Evolutionary conservation across 2,888 invertebrate genomes (phyloP).

Genomic region (Slavum lentiscoides): DNA sequence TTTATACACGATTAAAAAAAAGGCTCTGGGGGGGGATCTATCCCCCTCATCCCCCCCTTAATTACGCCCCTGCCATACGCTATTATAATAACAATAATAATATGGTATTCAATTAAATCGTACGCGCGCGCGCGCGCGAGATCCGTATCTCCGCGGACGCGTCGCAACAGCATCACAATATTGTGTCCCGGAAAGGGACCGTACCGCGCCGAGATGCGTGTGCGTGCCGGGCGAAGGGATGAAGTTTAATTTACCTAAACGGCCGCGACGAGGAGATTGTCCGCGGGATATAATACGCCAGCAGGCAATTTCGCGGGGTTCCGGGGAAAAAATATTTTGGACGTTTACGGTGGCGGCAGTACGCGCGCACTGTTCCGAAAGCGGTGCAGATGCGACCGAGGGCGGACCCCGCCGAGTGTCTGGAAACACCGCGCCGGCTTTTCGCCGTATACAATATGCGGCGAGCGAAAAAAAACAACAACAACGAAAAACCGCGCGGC

Average conservation of each 20-base stretch:
- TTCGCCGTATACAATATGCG: slow-evolving; percentile 10
- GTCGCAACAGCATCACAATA: slow-evolving; percentile 17
- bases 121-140: too few relatives aligned
- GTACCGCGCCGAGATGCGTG: too few relatives aligned
- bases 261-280: slow-evolving; percentile 26
- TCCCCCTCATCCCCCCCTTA: too few relatives aligned
- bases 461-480: slow-evolving; percentile 10
- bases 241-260: slow-evolving; percentile 49
- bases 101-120: slow-evolving; percentile 30
- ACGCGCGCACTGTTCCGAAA: too few relatives aligned
- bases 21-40: too few relatives aligned
- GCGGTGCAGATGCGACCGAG: too few relatives aligned
- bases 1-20: too few relatives aligned
- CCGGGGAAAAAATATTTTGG: slow-evolving; percentile 35
- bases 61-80: too few relatives aligned
- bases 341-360: slow-evolving; percentile 28
- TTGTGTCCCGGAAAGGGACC: slow-evolving; percentile 20
- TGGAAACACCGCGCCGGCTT: neutral
- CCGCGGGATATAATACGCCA: slow-evolving; percentile 27
- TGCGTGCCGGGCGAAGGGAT: neutral
- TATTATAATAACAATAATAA: too few relatives aligned
- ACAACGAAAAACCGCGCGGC: slow-evolving; percentile 9
- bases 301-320: slow-evolving; percentile 26
- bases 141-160: slow-evolving; percentile 2
- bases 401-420: neutral